phyloP scores from a whole-genome alignment of 2,797 vertebrate genomes.

The Petrocephalus schoutedeni region DNA sequence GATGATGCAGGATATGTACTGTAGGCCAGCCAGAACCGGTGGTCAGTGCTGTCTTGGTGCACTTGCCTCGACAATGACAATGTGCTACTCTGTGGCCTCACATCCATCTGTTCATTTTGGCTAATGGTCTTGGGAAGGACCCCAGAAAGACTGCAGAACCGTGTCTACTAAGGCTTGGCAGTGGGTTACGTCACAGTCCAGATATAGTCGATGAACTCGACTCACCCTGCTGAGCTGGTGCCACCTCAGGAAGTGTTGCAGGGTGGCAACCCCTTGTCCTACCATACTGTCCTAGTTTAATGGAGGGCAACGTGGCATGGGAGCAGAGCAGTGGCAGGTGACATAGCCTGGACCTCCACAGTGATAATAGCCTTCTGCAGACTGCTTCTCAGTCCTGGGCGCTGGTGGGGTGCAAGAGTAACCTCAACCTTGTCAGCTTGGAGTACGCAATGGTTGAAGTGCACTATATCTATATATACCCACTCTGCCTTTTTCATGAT shows the following conservation, averaged over 20 bases:
- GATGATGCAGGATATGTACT: neutral
- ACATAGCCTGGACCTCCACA: too few species aligned
- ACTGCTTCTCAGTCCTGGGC: too few species aligned
- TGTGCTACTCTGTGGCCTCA: neutral
- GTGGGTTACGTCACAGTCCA: neutral
- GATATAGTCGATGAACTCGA: neutral
- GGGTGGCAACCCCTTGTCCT: neutral
- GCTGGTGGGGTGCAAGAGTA: too few species aligned
- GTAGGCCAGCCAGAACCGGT: neutral
- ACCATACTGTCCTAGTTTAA: neutral
- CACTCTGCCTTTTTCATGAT: too few species aligned
- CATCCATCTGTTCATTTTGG: neutral
- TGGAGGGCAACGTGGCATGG: too few species aligned
- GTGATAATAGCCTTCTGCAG: too few species aligned
- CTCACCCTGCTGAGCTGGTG: neutral
- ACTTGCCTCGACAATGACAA: neutral
- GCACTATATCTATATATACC: too few species aligned
- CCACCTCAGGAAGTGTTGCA: neutral
- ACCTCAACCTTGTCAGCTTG: too few species aligned
- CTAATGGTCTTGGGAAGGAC: neutral
- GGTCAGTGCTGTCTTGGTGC: neutral
- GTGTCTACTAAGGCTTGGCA: neutral
- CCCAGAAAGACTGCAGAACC: neutral
- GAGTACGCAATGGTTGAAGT: too few species aligned
- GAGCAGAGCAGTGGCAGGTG: too few species aligned